phyloP scores from a whole-genome alignment of 2,888 invertebrate species.

The Thysanoteuthis rhombus region DNA sequence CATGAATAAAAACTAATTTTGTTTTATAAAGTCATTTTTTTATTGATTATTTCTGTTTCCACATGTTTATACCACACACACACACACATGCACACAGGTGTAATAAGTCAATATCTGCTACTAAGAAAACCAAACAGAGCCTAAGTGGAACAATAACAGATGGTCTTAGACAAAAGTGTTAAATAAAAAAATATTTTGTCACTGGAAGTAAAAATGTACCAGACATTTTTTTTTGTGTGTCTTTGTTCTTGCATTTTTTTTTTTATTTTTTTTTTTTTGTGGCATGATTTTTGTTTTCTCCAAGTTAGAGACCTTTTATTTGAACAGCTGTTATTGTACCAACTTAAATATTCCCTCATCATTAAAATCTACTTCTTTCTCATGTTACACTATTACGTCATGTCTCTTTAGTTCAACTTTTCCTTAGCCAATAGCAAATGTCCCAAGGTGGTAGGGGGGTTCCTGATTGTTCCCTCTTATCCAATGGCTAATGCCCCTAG shows the following conservation, averaged over 20 bases:
- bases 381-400: background rate
- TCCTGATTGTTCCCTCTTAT: no score
- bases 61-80: background rate
- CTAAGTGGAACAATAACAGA: background rate
- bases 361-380: background rate
- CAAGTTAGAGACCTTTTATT: background rate
- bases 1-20: slow-evolving; percentile 1
- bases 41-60: background rate
- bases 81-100: background rate
- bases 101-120: background rate
- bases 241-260: background rate
- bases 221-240: background rate
- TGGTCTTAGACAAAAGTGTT: background rate
- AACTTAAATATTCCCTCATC: background rate
- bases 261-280: background rate
- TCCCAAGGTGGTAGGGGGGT: no score
- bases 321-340: background rate
- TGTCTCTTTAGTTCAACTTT: background rate
- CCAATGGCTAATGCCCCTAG: no score
- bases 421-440: no score
- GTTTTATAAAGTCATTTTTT: background rate
- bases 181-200: background rate
- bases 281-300: background rate
- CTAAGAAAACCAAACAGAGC: background rate
- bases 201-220: background rate